Evolutionary conservation across 2,113 vertebrate genomes (phyloP).

Genomic region (Tragelaphus imberbis): DNA sequence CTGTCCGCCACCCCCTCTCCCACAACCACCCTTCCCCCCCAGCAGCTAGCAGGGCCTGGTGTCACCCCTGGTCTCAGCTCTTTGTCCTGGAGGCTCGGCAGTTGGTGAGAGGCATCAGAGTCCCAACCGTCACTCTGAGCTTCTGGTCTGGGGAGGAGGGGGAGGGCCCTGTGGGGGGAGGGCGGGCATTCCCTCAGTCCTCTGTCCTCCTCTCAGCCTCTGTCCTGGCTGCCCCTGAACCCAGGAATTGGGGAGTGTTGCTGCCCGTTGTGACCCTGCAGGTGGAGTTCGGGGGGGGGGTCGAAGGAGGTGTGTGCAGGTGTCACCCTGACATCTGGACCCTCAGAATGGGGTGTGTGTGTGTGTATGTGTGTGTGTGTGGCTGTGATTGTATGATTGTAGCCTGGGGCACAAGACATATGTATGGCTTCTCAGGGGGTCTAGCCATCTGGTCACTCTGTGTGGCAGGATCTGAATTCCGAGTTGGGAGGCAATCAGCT

Average conservation of each 20-base stretch:
- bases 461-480: neutral
- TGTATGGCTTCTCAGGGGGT: neutral
- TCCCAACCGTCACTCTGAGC: constrained; percentile 50
- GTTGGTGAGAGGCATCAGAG: constrained; percentile 39
- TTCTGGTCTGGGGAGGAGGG: neutral
- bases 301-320: neutral
- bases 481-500: neutral
- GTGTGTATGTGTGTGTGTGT: neutral
- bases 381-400: neutral
- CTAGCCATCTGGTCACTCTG: neutral
- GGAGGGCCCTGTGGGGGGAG: neutral
- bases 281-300: neutral
- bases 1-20: no score
- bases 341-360: neutral
- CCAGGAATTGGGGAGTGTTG: neutral
- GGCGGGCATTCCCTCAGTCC: neutral
- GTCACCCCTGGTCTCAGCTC: neutral
- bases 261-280: neutral
- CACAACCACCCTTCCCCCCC: neutral
- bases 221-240: neutral
- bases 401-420: neutral
- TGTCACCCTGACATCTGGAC: neutral
- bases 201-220: neutral
- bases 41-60: constrained; percentile 18
- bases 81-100: constrained; percentile 36